phyloP scores from a whole-genome alignment of 2,113 vertebrate species.

The Ursus arctos region DNA sequence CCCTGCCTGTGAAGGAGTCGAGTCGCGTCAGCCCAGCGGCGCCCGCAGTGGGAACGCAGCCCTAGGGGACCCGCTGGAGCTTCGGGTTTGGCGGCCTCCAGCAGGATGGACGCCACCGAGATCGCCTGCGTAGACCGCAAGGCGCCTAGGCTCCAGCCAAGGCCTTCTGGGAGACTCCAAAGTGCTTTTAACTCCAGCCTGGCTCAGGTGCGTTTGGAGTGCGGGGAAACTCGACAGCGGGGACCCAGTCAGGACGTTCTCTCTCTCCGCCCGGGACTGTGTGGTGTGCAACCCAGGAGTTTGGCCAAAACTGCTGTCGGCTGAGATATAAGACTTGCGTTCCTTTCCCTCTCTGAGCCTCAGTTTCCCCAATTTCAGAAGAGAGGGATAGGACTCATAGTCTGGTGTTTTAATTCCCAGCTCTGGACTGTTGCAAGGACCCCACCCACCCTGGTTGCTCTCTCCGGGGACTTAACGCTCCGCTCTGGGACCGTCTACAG shows the following conservation, averaged over 20 bases:
- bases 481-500: not conserved
- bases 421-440: not conserved
- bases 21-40: not conserved
- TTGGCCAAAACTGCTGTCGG: not conserved
- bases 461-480: not conserved
- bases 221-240: accelerated
- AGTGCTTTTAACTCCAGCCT: not conserved
- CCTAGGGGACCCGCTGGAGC: not conserved
- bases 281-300: not conserved
- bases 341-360: not conserved
- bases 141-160: not conserved
- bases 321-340: not conserved
- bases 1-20: not conserved
- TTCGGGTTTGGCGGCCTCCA: not conserved
- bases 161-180: not conserved
- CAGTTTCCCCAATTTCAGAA: constrained; percentile 12
- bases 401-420: not conserved
- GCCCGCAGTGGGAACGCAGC: not conserved
- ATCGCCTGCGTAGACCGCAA: not conserved
- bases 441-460: not conserved
- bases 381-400: not conserved
- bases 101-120: not conserved
- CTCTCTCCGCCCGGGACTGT: not conserved
- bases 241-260: not conserved
- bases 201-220: not conserved